Percentiles rank a stretch among this genome's conserved stretches.
Evolutionary conservation across 2,888 invertebrate species (phyloP).

Genomic region (Erynnis tages): DNA sequence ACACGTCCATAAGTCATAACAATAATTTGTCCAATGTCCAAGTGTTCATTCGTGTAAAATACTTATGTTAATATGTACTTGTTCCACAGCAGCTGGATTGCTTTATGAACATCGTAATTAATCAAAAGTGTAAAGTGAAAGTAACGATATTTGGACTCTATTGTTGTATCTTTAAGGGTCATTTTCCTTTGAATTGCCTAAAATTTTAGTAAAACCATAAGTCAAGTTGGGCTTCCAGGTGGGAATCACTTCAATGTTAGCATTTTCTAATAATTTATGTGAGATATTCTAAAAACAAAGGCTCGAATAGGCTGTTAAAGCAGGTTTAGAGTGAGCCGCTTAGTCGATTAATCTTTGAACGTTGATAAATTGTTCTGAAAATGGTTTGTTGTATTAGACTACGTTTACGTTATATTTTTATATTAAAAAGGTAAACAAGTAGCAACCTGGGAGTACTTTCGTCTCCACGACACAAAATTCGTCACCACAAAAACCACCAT

Average conservation of each 20-base stretch:
- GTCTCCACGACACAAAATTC: too few relatives aligned
- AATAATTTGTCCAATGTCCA: slow-evolving; percentile 8
- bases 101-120: slow-evolving; percentile 3
- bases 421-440: too few relatives aligned
- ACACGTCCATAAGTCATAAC: slow-evolving; percentile 1
- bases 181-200: not conserved
- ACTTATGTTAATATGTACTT: slow-evolving; percentile 9
- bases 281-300: not conserved
- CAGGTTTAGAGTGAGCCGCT: not conserved
- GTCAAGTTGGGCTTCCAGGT: not conserved
- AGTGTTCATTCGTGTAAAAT: not conserved
- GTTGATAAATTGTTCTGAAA: too few relatives aligned
- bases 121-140: slow-evolving; percentile 13
- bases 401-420: too few relatives aligned
- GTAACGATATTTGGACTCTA: not conserved
- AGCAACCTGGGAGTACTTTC: too few relatives aligned
- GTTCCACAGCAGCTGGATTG: slow-evolving; percentile 4
- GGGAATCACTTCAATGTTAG: not conserved
- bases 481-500: too few relatives aligned
- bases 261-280: slow-evolving; percentile 1
- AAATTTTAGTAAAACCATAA: not conserved
- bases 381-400: too few relatives aligned
- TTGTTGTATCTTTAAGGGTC: not conserved
- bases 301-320: not conserved
- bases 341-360: not conserved